Evolutionary conservation across 2,113 vertebrate species (phyloP), one percentile per base, ranked within the genome.

Genomic region (Mastomys natalensis): DNA sequence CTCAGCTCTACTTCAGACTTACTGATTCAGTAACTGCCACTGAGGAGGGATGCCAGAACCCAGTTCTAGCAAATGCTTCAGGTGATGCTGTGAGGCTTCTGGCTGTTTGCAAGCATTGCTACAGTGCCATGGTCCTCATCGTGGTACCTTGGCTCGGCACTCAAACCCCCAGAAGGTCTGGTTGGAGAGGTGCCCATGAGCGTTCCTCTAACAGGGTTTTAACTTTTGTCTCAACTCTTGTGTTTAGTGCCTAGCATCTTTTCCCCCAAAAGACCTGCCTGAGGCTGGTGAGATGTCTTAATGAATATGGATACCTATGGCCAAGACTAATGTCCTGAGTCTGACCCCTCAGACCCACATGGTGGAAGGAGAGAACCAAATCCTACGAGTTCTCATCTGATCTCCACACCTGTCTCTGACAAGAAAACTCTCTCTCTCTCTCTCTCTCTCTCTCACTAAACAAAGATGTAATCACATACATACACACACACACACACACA

Each of bases 331-430:
- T 48, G 26, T 11, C 60, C 60, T 22, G 24, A 86, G 43, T 34
- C 31, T 0, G 2, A 64, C 1, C 13, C 11, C n/a, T 29, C 16
- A 48, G 60, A 19, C 13, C n/a, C 9, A 8, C 13, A 26, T 34
- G 29, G 58, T 45, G 82, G 40, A 48, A 66, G 60, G 43, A 66
- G 60, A 66, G 55, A 62, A 86, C 40, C 82, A 34, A 66, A 31
- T 34, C 29, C 60, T 64, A 21, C 40, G 19, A 45, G 82, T 15
- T 82, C 26, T 64, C 29, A 31, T 48, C 29, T 64, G 40, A 34
- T 34, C 40, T 86, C 60, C 60, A 86, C 16, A 6, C 29, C 40
- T 84, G 26, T 86, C 13, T 66, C 58, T 64, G 40, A 24, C 82
- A 66, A 31, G 15, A 29, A 40, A 37, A 24, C 53, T 17, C 34